phyloP scores from a whole-genome alignment of 2,797 vertebrate species.

The Trachops cirrhosus region DNA sequence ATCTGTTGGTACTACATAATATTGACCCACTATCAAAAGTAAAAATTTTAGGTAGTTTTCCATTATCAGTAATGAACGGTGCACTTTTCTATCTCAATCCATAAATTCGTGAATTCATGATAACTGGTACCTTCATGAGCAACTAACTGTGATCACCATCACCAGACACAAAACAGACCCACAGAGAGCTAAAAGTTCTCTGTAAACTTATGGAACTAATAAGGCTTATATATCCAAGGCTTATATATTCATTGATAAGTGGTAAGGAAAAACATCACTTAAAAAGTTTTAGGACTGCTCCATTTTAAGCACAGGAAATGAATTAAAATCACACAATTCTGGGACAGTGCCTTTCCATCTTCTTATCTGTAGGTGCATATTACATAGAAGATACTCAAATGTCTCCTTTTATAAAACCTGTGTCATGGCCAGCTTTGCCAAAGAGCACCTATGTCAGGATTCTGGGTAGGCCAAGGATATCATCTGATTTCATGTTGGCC shows the following conservation, averaged over 20 bases:
- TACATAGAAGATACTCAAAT: not conserved
- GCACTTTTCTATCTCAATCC: not conserved
- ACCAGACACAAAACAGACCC: not conserved
- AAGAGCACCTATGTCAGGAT: not conserved
- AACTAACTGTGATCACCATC: not conserved
- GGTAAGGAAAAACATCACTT: not conserved
- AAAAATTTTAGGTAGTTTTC: not conserved
- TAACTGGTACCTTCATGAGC: not conserved
- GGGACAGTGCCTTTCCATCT: not conserved
- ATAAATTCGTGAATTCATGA: not conserved
- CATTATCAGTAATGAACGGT: not conserved
- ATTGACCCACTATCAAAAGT: not conserved
- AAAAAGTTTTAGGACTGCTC: not conserved
- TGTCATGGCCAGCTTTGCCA: not conserved
- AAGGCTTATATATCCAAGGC: not conserved
- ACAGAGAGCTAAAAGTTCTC: not conserved
- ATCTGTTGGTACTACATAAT: not conserved
- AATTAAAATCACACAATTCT: constrained; percentile 11
- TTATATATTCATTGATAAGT: not conserved
- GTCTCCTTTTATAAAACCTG: not conserved
- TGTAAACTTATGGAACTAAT: not conserved
- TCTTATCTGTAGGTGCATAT: not conserved
- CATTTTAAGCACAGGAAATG: not conserved
- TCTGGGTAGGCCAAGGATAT: not conserved
- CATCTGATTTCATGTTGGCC: not conserved